phyloP scores from a whole-genome alignment of 2,888 invertebrate genomes.

The Cheilosia impressa region DNA sequence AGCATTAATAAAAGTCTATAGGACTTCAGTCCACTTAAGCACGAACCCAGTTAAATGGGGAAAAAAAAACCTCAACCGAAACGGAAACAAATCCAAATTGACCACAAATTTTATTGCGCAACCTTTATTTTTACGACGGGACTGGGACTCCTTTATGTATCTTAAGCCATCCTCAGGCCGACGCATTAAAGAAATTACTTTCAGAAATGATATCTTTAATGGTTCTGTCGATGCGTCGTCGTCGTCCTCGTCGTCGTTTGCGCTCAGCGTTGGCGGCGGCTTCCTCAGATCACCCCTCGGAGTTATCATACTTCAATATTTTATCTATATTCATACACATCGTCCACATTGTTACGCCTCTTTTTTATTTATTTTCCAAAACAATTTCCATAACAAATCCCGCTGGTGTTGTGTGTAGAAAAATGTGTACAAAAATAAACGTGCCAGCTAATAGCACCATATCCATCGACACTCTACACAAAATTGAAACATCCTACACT shows the following conservation, averaged over 20 bases:
- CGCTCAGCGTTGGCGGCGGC: neutral
- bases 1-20: slow-evolving; percentile 61
- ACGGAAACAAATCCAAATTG: slow-evolving; percentile 71
- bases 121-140: slow-evolving; percentile 60
- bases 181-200: slow-evolving; percentile 73
- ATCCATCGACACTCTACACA: slow-evolving; percentile 57
- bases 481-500: slow-evolving; percentile 63
- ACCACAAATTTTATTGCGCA: slow-evolving; percentile 72
- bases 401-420: slow-evolving; percentile 13
- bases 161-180: slow-evolving; percentile 58
- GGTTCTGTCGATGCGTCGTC: slow-evolving; percentile 52
- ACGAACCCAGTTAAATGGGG: slow-evolving; percentile 34
- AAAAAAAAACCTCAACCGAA: slow-evolving; percentile 29
- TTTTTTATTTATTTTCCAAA: slow-evolving; percentile 63
- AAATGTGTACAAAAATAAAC: slow-evolving; percentile 61
- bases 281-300: slow-evolving; percentile 19
- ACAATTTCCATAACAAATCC: slow-evolving; percentile 72
- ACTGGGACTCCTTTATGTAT: slow-evolving; percentile 23
- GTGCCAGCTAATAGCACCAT: slow-evolving; percentile 60
- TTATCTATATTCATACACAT: slow-evolving; percentile 36
- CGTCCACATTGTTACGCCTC: neutral
- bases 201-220: slow-evolving; percentile 65
- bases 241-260: neutral
- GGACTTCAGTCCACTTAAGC: slow-evolving; percentile 7
- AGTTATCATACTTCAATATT: slow-evolving; percentile 63